Percentiles rank a stretch among this genome's conserved stretches.
phyloP scores from a whole-genome alignment of 2,113 vertebrate species.

The Rhinichthys klamathensis region DNA sequence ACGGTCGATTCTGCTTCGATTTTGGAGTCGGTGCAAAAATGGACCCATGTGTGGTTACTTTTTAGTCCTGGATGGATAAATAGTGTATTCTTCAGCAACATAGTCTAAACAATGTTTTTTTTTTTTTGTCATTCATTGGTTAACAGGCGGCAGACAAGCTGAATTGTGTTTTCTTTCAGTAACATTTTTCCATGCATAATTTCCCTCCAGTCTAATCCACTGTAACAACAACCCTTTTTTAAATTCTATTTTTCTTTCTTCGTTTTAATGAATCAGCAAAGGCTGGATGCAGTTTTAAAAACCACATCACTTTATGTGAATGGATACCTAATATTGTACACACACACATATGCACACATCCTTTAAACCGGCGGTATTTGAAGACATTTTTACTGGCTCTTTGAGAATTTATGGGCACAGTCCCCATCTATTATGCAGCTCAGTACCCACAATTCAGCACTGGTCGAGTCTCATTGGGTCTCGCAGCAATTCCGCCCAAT shows the following conservation, averaged over 20 bases:
- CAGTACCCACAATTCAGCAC: slow-evolving; percentile 41
- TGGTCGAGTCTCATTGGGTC: slow-evolving; percentile 30
- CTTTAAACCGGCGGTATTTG: slow-evolving; percentile 25
- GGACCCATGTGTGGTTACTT: not conserved
- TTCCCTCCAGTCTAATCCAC: slow-evolving; percentile 28
- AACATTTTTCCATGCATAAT: slow-evolving; percentile 21
- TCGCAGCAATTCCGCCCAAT: not conserved
- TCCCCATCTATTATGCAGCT: slow-evolving; percentile 36
- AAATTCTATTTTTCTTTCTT: slow-evolving; percentile 34
- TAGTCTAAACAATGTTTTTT: not conserved
- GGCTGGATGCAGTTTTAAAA: slow-evolving; percentile 43
- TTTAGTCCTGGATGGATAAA: not conserved
- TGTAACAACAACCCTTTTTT: slow-evolving; percentile 42
- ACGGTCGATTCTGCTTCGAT: not conserved
- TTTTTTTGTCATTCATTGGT: not conserved
- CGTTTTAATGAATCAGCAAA: slow-evolving; percentile 37
- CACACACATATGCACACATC: slow-evolving; percentile 34
- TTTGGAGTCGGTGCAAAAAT: not conserved
- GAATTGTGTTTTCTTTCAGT: slow-evolving; percentile 32
- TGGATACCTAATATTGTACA: slow-evolving; percentile 39
- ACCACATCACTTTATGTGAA: slow-evolving; percentile 46
- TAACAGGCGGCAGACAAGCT: slow-evolving; percentile 13
- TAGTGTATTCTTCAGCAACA: not conserved
- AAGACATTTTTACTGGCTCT: slow-evolving; percentile 41
- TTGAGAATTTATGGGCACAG: slow-evolving; percentile 35